phyloP scores from a whole-genome alignment of 2,888 invertebrate species.

The Phortica magna region DNA sequence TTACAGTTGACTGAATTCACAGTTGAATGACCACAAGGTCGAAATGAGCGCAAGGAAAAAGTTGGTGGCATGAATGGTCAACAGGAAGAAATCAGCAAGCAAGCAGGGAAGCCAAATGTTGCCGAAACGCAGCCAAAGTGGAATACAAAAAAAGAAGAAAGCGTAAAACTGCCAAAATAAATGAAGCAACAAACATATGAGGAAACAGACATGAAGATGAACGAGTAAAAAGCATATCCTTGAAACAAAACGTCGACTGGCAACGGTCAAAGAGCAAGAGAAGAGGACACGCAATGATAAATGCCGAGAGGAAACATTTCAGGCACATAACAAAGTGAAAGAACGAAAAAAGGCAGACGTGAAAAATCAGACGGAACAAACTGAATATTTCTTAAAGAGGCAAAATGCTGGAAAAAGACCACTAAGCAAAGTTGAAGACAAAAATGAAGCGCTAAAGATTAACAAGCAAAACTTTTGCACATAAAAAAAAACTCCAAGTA shows the following conservation, averaged over 20 bases:
- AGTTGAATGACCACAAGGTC: conserved; percentile 67
- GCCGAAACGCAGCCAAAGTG: conserved; percentile 31
- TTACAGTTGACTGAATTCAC: conserved; percentile 59
- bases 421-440: conserved; percentile 35
- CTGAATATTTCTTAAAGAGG: neutral
- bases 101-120: conserved; percentile 23
- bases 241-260: conserved; percentile 9
- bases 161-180: conserved; percentile 38
- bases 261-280: neutral
- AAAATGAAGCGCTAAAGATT: conserved; percentile 51
- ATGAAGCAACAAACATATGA: conserved; percentile 54
- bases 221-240: conserved; percentile 32
- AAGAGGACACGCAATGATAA: conserved; percentile 28
- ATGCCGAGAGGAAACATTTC: conserved; percentile 33
- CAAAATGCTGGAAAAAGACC: conserved; percentile 7
- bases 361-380: conserved; percentile 29
- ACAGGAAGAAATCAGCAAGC: conserved; percentile 39
- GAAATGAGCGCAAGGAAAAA: conserved; percentile 41
- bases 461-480: conserved; percentile 46
- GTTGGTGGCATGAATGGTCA: conserved; percentile 7
- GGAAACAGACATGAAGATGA: conserved; percentile 31
- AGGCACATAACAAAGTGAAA: conserved; percentile 12
- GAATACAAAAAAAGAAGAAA: conserved; percentile 53
- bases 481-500: neutral
- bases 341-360: conserved; percentile 26